A percentile compares a stretch with the other conserved stretches of the same genome.
Evolutionary conservation across 1,140 invertebrate species (phyloP).

Genomic region (Saccostrea cuccullata): DNA sequence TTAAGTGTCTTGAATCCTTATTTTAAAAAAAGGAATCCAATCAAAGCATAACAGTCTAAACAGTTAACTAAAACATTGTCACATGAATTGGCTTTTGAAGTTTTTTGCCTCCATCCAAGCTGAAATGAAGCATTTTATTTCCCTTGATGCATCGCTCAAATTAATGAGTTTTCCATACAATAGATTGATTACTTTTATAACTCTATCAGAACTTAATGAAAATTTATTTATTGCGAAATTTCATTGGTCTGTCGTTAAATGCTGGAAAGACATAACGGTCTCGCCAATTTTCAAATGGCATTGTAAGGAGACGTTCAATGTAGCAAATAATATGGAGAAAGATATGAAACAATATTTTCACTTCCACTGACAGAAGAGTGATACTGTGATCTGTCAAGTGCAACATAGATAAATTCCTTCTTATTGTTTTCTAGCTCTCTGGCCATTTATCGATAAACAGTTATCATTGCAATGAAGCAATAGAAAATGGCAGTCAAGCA

Average conservation of each 20-base stretch:
- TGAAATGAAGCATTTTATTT: slow-evolving; percentile 34
- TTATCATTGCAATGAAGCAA: slow-evolving; percentile 20
- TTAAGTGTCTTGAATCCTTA: neutral
- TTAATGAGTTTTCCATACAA: slow-evolving; percentile 19
- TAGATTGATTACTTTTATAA: slow-evolving; percentile 18
- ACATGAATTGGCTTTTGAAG: slow-evolving; percentile 33
- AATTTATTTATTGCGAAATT: slow-evolving; percentile 18
- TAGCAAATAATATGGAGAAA: neutral
- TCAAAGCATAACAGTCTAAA: neutral
- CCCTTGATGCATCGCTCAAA: slow-evolving; percentile 23
- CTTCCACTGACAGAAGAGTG: neutral
- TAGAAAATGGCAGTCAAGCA: neutral
- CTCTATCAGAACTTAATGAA: slow-evolving; percentile 21
- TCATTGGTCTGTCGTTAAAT: slow-evolving; percentile 14
- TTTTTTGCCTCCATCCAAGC: neutral
- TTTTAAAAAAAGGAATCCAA: slow-evolving; percentile 6
- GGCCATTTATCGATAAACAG: neutral
- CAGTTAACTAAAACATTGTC: slow-evolving; percentile 32
- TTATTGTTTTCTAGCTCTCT: neutral
- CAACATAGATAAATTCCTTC: neutral
- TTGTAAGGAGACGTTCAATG: neutral
- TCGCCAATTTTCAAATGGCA: neutral
- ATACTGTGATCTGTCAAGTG: neutral
- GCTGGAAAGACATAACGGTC: neutral
- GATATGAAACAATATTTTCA: neutral